Evolutionary conservation across 2,797 vertebrate genomes (phyloP).

Genomic region (Semotilus atromaculatus): DNA sequence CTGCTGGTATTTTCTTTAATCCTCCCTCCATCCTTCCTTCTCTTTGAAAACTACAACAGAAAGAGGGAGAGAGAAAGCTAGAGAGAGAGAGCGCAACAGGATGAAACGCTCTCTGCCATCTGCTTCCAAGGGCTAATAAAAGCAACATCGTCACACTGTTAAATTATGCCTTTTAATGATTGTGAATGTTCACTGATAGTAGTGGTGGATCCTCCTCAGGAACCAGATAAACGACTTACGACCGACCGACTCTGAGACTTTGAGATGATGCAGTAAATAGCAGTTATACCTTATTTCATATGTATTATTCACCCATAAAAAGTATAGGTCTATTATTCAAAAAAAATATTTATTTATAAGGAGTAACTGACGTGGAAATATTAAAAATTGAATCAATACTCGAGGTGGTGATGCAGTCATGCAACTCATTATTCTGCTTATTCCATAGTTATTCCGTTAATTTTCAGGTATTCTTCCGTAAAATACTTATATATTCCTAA

Average conservation of each 20-base stretch:
- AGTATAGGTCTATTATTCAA: background rate
- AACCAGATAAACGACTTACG: background rate
- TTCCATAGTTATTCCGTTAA: background rate
- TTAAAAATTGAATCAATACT: background rate
- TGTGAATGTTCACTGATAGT: conserved; percentile 63
- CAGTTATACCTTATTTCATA: conserved; percentile 9
- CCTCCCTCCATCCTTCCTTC: conserved; percentile 56
- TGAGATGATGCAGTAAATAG: conserved; percentile 16
- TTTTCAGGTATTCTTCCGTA: background rate
- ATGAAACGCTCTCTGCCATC: conserved; percentile 69
- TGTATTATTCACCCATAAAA: conserved; percentile 18
- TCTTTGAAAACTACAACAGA: conserved; percentile 59
- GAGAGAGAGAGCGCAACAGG: conserved; percentile 40
- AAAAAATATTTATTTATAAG: background rate
- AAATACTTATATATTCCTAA: background rate
- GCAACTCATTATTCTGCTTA: background rate
- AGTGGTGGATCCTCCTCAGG: conserved; percentile 42
- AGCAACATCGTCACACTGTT: conserved; percentile 69
- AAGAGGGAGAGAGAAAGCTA: conserved; percentile 12
- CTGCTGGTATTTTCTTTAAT: conserved; percentile 70
- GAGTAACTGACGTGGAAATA: background rate
- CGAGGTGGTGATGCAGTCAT: background rate
- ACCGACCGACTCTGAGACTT: background rate
- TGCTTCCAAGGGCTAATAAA: conserved; percentile 73
- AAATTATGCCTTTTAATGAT: conserved; percentile 76